Conservation (phyloP, 2,797 vertebrate genomes). For the Crenuchus spilurus region DNA sequence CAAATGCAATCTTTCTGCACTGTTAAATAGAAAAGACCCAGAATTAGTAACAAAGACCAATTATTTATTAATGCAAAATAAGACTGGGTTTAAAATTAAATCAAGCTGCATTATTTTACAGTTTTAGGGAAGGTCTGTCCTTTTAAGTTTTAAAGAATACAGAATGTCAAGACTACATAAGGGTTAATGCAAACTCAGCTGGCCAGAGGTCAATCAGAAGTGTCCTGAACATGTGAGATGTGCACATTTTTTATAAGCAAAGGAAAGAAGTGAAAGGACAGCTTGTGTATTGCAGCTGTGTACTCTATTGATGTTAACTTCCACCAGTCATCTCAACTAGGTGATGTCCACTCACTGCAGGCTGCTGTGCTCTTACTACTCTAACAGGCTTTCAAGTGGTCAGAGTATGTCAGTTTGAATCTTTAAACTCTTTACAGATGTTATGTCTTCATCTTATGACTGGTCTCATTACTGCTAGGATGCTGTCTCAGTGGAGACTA, state of each 20-base stretch:
- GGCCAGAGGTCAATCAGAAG: neutral
- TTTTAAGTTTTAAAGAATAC: too few species aligned
- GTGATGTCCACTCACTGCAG: neutral
- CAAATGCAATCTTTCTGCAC: too few species aligned
- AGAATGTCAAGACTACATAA: too few species aligned
- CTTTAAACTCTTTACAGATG: neutral
- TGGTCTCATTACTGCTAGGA: neutral
- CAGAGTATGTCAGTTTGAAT: neutral
- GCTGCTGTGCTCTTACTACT: neutral
- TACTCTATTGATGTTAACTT: neutral
- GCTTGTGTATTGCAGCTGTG: neutral
- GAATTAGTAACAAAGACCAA: too few species aligned
- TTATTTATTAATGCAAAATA: too few species aligned
- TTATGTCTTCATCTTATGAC: neutral
- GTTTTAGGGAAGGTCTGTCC: too few species aligned
- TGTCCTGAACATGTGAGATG: neutral
- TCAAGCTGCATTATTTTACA: too few species aligned
- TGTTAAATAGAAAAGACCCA: too few species aligned
- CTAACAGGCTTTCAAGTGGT: too few species aligned
- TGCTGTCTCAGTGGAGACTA: neutral
- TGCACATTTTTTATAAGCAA: neutral
- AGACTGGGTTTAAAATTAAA: too few species aligned
- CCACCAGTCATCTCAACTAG: neutral
- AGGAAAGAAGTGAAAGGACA: neutral
- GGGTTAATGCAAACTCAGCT: constrained; percentile 2